Evolutionary conservation across 2,888 invertebrate species (phyloP).

Genomic region (Acronicta alni): DNA sequence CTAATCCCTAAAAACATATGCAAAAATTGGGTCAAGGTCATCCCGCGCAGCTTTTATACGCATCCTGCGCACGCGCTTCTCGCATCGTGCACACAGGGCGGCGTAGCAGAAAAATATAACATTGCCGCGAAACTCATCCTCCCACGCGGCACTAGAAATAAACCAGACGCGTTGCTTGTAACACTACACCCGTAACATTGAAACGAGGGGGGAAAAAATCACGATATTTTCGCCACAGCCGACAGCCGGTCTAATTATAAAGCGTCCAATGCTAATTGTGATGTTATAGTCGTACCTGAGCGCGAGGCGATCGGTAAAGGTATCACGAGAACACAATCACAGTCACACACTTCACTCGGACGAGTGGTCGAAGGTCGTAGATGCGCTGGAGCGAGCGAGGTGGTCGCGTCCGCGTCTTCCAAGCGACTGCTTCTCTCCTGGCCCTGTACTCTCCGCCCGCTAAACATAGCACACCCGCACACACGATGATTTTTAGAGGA

Average conservation of each 20-base stretch:
- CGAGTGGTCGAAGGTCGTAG: slow-evolving; percentile 85
- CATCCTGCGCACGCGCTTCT: slow-evolving; percentile 50
- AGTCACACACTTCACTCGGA: slow-evolving; percentile 87
- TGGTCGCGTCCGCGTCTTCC: slow-evolving; percentile 86
- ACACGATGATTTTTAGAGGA: slow-evolving; percentile 68
- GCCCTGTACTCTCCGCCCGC: slow-evolving; percentile 68
- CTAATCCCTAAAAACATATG: slow-evolving; percentile 55
- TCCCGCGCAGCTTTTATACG: slow-evolving; percentile 55
- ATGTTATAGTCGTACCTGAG: slow-evolving; percentile 65
- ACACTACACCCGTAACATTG: slow-evolving; percentile 84
- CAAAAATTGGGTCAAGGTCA: slow-evolving; percentile 84
- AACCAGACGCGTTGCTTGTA: slow-evolving; percentile 83
- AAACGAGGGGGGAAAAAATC: slow-evolving; percentile 67
- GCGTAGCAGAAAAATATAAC: slow-evolving; percentile 66
- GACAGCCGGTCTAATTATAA: slow-evolving; percentile 64
- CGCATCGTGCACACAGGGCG: slow-evolving; percentile 57
- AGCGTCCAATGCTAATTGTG: slow-evolving; percentile 58
- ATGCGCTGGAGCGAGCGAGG: slow-evolving; percentile 83
- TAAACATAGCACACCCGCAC: slow-evolving; percentile 78
- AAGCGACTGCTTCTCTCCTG: slow-evolving; percentile 81
- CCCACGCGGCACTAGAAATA: slow-evolving; percentile 84
- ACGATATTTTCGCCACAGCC: slow-evolving; percentile 65
- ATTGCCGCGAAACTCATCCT: slow-evolving; percentile 66
- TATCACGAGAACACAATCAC: slow-evolving; percentile 82
- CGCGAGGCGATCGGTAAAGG: slow-evolving; percentile 61